These are phyloP conservation scores for Tiaroga cobitis DNA, from an alignment of 2,797 vertebrate genomes.

Conservation along the genomic window DNA sequence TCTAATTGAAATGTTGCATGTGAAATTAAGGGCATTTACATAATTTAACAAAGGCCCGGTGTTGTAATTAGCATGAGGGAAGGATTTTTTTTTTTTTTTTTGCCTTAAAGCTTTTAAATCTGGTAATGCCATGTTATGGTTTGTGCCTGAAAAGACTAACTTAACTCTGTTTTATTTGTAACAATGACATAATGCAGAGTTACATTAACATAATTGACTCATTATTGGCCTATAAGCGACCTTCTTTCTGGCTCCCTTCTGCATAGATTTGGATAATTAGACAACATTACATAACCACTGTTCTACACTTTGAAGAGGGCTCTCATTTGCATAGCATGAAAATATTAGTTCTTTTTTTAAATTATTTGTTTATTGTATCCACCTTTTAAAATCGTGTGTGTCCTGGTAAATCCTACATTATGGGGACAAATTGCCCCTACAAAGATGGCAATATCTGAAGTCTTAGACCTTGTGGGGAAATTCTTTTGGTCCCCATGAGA, in stretches of 20 bases:
- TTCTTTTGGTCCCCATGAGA: too few relatives aligned
- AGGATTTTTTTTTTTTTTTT: slow-evolving; percentile 46
- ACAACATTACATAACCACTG: slow-evolving; percentile 58
- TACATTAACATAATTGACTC: slow-evolving; percentile 68
- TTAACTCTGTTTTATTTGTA: slow-evolving; percentile 66
- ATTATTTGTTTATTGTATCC: not conserved
- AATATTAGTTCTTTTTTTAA: not conserved
- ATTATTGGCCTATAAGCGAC: slow-evolving; percentile 67
- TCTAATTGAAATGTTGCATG: slow-evolving; percentile 66
- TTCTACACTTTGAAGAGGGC: slow-evolving; percentile 36
- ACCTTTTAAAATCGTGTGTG: not conserved
- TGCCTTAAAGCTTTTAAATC: slow-evolving; percentile 61
- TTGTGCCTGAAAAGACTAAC: slow-evolving; percentile 64
- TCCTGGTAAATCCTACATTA: not conserved
- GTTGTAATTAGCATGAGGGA: slow-evolving; percentile 50
- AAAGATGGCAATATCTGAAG: not conserved
- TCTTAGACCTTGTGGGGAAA: not conserved
- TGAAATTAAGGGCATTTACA: slow-evolving; percentile 65
- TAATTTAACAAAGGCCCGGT: slow-evolving; percentile 55
- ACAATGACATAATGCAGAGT: slow-evolving; percentile 62
- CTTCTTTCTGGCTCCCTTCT: slow-evolving; percentile 62
- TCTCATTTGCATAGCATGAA: not conserved
- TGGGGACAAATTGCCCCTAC: not conserved
- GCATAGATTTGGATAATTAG: slow-evolving; percentile 69
- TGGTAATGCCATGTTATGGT: slow-evolving; percentile 66